Conservation (phyloP, 2,797 vertebrate species). For the Pangasius sanitwongsei region DNA sequence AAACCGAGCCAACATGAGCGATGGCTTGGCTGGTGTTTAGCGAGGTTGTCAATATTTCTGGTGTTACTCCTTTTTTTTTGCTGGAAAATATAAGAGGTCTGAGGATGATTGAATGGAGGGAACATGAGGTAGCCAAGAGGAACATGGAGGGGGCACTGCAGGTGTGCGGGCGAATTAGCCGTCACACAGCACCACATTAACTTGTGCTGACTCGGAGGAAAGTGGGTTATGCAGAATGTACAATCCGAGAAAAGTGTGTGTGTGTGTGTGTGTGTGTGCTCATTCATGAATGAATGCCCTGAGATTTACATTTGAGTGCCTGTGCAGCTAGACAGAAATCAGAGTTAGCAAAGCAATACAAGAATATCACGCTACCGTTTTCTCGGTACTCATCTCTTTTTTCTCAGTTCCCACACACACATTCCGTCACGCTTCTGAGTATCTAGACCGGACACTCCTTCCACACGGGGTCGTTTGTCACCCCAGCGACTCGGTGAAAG, state of each 20-base stretch:
- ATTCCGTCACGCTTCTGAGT: slow-evolving; percentile 19
- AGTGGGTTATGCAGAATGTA: slow-evolving; percentile 30
- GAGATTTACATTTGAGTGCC: neutral
- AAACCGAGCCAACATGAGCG: neutral
- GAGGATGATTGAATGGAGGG: slow-evolving; percentile 24
- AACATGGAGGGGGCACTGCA: slow-evolving; percentile 17
- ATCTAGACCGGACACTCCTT: slow-evolving; percentile 34
- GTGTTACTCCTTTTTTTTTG: neutral
- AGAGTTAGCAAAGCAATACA: slow-evolving; percentile 1
- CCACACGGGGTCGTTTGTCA: slow-evolving; percentile 24
- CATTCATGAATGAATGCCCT: neutral
- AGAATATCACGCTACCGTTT: slow-evolving; percentile 2
- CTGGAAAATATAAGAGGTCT: slow-evolving; percentile 4
- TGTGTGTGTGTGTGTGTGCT: neutral
- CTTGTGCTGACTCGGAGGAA: slow-evolving; percentile 44
- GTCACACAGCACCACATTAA: slow-evolving; percentile 29
- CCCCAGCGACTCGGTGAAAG: slow-evolving; percentile 6
- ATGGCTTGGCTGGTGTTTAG: slow-evolving; percentile 15
- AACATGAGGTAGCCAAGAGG: slow-evolving; percentile 18
- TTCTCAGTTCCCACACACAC: slow-evolving; percentile 6
- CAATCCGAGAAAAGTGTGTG: neutral
- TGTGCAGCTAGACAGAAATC: neutral
- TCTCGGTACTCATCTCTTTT: neutral
- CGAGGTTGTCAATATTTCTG: slow-evolving; percentile 21
- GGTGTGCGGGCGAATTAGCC: slow-evolving; percentile 22